Evolutionary conservation across 2,888 invertebrate genomes (phyloP).

Genomic region (Notodonta dromedarius): DNA sequence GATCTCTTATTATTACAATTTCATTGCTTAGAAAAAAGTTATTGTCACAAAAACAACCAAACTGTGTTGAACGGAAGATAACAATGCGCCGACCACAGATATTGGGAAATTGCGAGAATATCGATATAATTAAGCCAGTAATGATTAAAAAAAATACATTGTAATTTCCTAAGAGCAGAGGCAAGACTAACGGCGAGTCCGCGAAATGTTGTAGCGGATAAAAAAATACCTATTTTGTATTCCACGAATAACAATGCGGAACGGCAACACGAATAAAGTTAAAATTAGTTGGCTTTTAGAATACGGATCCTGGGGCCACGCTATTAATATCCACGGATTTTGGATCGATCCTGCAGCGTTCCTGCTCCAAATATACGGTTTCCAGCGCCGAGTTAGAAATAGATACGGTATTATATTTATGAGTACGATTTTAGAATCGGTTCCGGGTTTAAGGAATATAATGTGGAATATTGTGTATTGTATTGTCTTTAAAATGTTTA

Average conservation of each 20-base stretch:
- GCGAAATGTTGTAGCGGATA: no score
- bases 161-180: no score
- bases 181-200: no score
- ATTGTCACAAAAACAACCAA: no score
- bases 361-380: conserved; percentile 6
- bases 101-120: no score
- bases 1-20: no score
- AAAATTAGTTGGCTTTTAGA: not conserved
- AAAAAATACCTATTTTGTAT: not conserved
- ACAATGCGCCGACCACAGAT: no score
- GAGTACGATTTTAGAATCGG: not conserved
- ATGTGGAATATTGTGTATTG: not conserved
- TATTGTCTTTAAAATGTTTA: not conserved
- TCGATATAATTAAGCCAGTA: no score
- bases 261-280: not conserved
- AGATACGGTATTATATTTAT: conserved; percentile 4
- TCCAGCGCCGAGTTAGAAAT: conserved; percentile 4
- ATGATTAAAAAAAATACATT: no score
- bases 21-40: no score
- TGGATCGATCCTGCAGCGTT: conserved; percentile 1
- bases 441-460: not conserved
- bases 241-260: not conserved
- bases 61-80: no score
- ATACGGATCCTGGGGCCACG: not conserved
- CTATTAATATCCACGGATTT: conserved; percentile 1